Base-by-base conservation (phyloP, 2,888 invertebrate genomes). In the Drosophila emarginata region DNA sequence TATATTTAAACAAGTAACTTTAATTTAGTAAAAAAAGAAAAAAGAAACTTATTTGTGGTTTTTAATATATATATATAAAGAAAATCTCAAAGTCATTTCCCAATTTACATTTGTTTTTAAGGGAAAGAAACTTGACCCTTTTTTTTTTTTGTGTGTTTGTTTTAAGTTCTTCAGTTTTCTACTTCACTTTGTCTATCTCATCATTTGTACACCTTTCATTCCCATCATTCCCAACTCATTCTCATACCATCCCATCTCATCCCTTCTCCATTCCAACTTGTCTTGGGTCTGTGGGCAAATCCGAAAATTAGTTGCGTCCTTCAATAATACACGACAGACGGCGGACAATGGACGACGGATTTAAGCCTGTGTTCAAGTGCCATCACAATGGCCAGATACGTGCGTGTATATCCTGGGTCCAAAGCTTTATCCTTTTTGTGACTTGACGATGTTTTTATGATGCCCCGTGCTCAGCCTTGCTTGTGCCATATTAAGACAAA, bases 401-500 rank as follows among this genome's bases (percentile, higher is more conserved):
- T 36, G 56, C 36, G 56, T 37, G 56, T 57, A 36, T 57, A 15
- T 54, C 32, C 63, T 50, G 37, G 58, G 50, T 45, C 32, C 60
- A 50, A 60, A 52, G 18, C 61, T 36, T 45, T 57, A 73, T 71
- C 70, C 71, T 66, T 66, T 71, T 65, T 36, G 45, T 45, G 71
- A 73, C 71, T 71, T 72, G 71, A 66, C 73, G 71, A 73, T 73
- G 72, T 66, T 72, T 72, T 72, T 72, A 74, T 68, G 74, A 74
- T 72, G 75, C 69, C 63, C 74, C 66, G 64, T 65, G 64, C 50
- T 72, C 53, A 51, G 26, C 58, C 60, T 71, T 72, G 69, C 79
- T 77, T 68, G 76, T 68, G 77, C 64, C 81, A 70, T 88, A 81
- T 87, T 87, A 86, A 88, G 87, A 85, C 87, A 87, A 85, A 89